Evolutionary conservation across 2,797 vertebrate genomes (phyloP).

Genomic region (Enteromius mattozi): DNA sequence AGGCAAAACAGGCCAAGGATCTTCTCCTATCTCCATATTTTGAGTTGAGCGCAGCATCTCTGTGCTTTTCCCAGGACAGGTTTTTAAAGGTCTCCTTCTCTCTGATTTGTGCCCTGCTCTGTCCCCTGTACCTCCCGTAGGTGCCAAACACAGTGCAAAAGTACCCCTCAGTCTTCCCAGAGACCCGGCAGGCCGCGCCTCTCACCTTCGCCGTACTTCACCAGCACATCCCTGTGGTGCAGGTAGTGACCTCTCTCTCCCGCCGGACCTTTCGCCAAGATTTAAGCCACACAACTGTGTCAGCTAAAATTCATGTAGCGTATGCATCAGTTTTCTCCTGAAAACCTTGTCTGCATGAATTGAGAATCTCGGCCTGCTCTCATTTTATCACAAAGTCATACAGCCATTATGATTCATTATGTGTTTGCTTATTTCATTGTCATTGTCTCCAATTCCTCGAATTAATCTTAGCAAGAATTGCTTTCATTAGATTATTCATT

Average conservation of each 20-base stretch:
- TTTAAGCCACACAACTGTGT: neutral
- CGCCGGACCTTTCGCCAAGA: conserved; percentile 58
- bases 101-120: conserved; percentile 66
- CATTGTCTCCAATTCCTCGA: conserved; percentile 25
- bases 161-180: conserved; percentile 98
- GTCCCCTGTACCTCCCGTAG: conserved; percentile 76
- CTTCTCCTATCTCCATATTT: conserved; percentile 12
- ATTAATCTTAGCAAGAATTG: conserved; percentile 41
- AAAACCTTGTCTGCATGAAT: conserved; percentile 31
- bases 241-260: conserved; percentile 83
- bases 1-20: neutral
- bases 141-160: conserved; percentile 98
- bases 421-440: conserved; percentile 50
- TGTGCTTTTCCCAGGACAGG: neutral
- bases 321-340: conserved; percentile 47
- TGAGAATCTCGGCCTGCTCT: neutral
- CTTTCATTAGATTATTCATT: conserved; percentile 41
- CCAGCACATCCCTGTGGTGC: conserved; percentile 98
- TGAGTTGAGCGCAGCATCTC: conserved; percentile 28
- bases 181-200: conserved; percentile 98
- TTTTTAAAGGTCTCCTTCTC: conserved; percentile 45
- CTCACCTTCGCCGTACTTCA: conserved; percentile 99
- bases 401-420: conserved; percentile 23
- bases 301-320: neutral
- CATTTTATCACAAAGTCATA: neutral